Conservation (phyloP, 1,140 invertebrate species). For the Drosophila athabasca region DNA sequence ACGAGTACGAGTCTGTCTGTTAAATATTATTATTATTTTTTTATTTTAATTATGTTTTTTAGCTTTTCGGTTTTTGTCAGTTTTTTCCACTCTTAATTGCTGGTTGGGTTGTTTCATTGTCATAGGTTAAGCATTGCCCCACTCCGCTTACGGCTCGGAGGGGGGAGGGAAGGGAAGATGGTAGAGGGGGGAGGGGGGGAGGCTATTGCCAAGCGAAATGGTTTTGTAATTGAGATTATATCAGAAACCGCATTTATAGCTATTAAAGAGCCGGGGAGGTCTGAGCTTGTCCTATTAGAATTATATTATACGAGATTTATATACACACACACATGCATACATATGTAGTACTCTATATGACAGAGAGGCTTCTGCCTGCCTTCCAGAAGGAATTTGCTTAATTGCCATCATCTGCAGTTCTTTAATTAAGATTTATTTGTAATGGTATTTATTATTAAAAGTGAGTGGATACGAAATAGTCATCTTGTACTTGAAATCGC, state of each 20-base stretch:
- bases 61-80: conserved; percentile 4
- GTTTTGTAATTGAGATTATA: conserved; percentile 55
- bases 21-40: conserved; percentile 74
- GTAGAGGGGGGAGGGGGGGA: too few relatives aligned
- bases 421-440: conserved; percentile 36
- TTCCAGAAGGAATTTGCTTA: conserved; percentile 30
- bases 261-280: too few relatives aligned
- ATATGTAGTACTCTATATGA: too few relatives aligned
- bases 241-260: conserved; percentile 25
- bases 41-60: conserved; percentile 68
- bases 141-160: conserved; percentile 8
- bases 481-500: conserved; percentile 47
- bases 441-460: not conserved
- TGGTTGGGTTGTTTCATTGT: conserved; percentile 61
- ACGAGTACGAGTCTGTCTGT: conserved; percentile 22
- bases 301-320: not conserved
- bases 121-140: conserved; percentile 62
- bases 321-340: too few relatives aligned
- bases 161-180: too few relatives aligned
- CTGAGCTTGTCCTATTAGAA: conserved; percentile 5
- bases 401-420: conserved; percentile 16
- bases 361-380: not conserved
- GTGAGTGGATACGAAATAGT: conserved; percentile 17
- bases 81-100: conserved; percentile 52
- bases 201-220: conserved; percentile 37